Base-by-base conservation (phyloP, 2,113 vertebrate genomes). In the Calyptommatus sinebrachiatus region DNA sequence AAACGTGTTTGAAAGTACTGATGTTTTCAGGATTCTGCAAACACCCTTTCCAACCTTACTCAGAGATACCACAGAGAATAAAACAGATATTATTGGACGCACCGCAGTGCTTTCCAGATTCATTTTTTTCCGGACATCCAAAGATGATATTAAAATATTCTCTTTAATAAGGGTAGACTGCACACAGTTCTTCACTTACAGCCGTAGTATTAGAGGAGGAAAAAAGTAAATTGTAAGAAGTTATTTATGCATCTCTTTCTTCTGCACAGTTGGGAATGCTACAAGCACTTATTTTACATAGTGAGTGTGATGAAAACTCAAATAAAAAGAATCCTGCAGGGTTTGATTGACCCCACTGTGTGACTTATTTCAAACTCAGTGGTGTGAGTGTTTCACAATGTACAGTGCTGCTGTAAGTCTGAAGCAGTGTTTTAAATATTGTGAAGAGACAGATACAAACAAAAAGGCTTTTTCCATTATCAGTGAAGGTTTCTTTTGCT, bases 261-360 rank as follows among this genome's bases (percentile, higher is more conserved):
- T 70, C 77, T 81, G 78, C 41, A 61, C 76, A 65, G 62, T 63
- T 48, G 79, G 79, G 82, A 82, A 70, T 48, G 6, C 21, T 83
- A 5, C 67, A 61, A 29, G 12, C 20, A 69, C 16, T 22, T 26
- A 69, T 46, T 80, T 83, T 45, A 72, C 63, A 78, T 84, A 85
- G 61, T 14, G 83, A 83, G 68, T 21, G 22, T 28, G 80, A 45
- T 31, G 0, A 61, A 53, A 73, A 75, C 80, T 14, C 0, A 0
- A 79, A 85, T 82, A 79, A 73, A 75, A 78, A 75, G 77, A 28
- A 31, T 89, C 79, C 76, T 73, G 66, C 41, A 8, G 72, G 84
- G 62, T 71, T 29, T 21, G n/a, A 45, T 65, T 1, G 22, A 46
- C 11, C 76, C 69, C n/a, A 53, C 48, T 76, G 71, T 50, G 66